A percentile compares a stretch with the other conserved stretches of the same genome.
Evolutionary conservation across 2,113 vertebrate genomes (phyloP).

Genomic region (Tiliqua scincoides): DNA sequence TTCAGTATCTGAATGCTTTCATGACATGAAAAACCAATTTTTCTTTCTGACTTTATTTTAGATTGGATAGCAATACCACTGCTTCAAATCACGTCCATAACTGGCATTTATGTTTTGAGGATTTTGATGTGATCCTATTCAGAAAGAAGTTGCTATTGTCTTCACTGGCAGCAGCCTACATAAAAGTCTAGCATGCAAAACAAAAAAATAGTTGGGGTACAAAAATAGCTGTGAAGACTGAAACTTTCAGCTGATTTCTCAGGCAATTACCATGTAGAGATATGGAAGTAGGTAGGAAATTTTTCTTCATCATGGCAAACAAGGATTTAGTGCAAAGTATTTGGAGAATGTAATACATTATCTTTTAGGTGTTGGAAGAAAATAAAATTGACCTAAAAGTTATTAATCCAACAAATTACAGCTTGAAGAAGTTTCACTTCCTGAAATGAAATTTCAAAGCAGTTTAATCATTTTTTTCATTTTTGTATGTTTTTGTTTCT

Average conservation of each 20-base stretch:
- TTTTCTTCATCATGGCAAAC: not conserved
- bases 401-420: conserved; percentile 39
- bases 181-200: not conserved
- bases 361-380: conserved; percentile 45
- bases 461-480: not conserved
- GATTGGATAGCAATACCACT: not conserved
- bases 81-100: accelerated
- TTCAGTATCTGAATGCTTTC: not conserved
- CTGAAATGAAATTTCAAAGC: not conserved
- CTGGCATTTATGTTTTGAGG: not conserved
- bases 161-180: not conserved
- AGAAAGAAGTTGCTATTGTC: not conserved
- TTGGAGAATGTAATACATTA: not conserved
- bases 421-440: not conserved
- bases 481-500: not conserved
- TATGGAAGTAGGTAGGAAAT: not conserved
- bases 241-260: not conserved
- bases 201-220: not conserved
- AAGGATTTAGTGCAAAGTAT: conserved; percentile 15
- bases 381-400: conserved; percentile 50
- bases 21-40: conserved; percentile 34
- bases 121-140: not conserved
- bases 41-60: conserved; percentile 28
- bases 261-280: not conserved
- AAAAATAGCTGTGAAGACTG: not conserved